Conservation (phyloP, 2,113 vertebrate genomes). For the Antennarius striatus region DNA sequence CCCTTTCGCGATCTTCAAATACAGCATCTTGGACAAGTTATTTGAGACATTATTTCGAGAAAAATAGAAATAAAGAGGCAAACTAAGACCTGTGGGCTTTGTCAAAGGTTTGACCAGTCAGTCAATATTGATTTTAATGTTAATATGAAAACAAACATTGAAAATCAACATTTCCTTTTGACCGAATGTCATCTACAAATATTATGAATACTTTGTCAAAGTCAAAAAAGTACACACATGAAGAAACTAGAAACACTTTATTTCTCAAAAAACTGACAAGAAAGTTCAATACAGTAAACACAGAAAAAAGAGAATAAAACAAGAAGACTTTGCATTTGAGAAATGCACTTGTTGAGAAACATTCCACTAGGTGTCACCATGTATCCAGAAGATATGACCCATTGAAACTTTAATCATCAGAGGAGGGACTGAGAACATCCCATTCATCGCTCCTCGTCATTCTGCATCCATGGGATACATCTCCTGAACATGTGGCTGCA, state of each 20-base stretch:
- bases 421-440: conserved; percentile 72
- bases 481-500: conserved; percentile 43
- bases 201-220: neutral
- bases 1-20: too few species aligned
- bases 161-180: too few species aligned
- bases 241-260: conserved; percentile 29
- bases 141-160: too few species aligned
- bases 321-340: neutral
- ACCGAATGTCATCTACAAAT: neutral
- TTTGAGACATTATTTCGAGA: too few species aligned
- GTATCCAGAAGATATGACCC: conserved; percentile 40
- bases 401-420: conserved; percentile 68
- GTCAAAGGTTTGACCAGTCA: too few species aligned
- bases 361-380: conserved; percentile 63
- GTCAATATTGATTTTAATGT: too few species aligned
- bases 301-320: neutral
- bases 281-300: conserved; percentile 2
- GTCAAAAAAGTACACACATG: too few species aligned
- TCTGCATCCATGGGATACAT: conserved; percentile 60
- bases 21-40: too few species aligned
- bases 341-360: neutral
- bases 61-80: too few species aligned
- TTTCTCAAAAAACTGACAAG: conserved; percentile 9
- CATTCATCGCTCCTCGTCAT: conserved; percentile 79
- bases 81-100: too few species aligned